These are phyloP conservation scores for Empidonax alnorum DNA, from an alignment of 2,113 vertebrate species.

Conservation along the genomic window DNA sequence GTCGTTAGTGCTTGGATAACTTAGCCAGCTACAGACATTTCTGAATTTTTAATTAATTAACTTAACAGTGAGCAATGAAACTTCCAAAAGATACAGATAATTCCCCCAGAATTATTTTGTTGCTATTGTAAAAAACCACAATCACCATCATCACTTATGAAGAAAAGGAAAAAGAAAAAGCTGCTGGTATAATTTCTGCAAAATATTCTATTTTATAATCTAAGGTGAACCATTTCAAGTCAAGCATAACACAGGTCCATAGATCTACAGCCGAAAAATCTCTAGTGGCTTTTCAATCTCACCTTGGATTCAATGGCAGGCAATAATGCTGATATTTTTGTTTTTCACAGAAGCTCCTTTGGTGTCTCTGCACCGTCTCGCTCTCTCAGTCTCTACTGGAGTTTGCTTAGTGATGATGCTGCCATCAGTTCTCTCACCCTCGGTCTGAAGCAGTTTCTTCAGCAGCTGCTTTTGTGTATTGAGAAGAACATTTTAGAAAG, in stretches of 20 bases:
- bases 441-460: neutral
- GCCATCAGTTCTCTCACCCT: conserved; percentile 18
- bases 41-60: conserved; percentile 13
- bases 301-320: conserved; percentile 64
- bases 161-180: neutral
- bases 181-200: neutral
- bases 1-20: neutral
- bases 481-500: conserved; percentile 48
- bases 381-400: neutral
- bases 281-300: conserved; percentile 44
- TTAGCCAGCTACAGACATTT: neutral
- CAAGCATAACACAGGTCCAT: neutral
- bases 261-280: neutral
- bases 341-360: conserved; percentile 51
- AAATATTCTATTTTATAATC: neutral
- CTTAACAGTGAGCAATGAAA: neutral
- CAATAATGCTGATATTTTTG: conserved; percentile 32
- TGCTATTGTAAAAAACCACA: neutral
- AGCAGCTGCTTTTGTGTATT: conserved; percentile 64
- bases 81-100: neutral
- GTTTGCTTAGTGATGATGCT: neutral
- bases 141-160: neutral
- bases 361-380: neutral
- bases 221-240: neutral
- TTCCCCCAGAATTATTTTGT: neutral